These are phyloP conservation scores for Tapirus terrestris DNA, from an alignment of 2,113 vertebrate genomes.

Conservation along the genomic window DNA sequence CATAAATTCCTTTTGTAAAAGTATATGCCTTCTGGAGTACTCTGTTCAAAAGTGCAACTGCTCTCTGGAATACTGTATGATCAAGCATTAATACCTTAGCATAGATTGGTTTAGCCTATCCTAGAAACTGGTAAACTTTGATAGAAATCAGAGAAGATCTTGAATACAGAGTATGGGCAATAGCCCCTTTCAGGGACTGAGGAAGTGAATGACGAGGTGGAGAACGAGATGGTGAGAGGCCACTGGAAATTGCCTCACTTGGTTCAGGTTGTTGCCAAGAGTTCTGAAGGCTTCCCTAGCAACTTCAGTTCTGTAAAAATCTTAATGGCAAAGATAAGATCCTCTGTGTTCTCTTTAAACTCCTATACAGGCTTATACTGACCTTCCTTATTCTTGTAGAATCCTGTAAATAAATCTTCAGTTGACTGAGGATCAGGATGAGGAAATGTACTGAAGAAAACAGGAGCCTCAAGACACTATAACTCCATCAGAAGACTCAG, in stretches of 20 bases:
- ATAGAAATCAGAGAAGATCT: slow-evolving; percentile 20
- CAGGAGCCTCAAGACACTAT: not conserved
- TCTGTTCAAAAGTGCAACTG: not conserved
- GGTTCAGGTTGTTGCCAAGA: not conserved
- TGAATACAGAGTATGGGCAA: not conserved
- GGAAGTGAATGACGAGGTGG: not conserved
- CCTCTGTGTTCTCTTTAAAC: not conserved
- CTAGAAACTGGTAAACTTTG: not conserved
- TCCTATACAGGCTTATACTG: not conserved
- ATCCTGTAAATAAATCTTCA: slow-evolving; percentile 20
- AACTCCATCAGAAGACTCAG: not conserved
- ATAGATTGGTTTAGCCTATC: not conserved
- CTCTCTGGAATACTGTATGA: not conserved
- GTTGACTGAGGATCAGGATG: not conserved
- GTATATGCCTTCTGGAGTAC: not conserved
- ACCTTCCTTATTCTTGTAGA: not conserved
- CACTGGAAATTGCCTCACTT: not conserved
- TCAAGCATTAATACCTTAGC: not conserved
- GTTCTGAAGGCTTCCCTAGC: not conserved
- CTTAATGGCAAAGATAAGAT: not conserved
- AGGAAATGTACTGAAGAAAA: slow-evolving; percentile 12
- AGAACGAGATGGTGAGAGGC: not conserved
- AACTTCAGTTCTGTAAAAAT: not conserved
- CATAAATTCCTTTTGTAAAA: not conserved
- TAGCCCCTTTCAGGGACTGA: not conserved